Conservation (phyloP, 2,888 invertebrate species). For the Drosophila mulleri region DNA sequence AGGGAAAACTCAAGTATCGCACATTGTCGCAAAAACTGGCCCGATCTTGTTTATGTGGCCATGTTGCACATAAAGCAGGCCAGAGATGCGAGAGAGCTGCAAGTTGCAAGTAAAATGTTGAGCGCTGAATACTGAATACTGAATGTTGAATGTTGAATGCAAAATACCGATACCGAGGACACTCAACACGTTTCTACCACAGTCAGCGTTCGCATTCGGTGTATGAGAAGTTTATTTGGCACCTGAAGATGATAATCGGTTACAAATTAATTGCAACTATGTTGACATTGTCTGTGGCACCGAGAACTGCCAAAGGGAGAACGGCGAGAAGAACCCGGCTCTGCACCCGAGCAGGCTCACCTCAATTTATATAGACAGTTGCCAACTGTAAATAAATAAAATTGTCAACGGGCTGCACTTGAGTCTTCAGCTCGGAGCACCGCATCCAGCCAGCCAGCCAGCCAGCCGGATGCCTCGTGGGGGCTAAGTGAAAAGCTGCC, state of each 20-base stretch:
- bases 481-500: slow-evolving; percentile 50
- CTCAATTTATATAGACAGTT: slow-evolving; percentile 79
- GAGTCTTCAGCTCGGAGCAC: slow-evolving; percentile 31
- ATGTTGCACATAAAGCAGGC: slow-evolving; percentile 79
- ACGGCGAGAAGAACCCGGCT: slow-evolving; percentile 9
- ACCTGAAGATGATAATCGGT: slow-evolving; percentile 85
- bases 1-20: slow-evolving; percentile 52
- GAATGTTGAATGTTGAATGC: slow-evolving; percentile 59
- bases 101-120: slow-evolving; percentile 27
- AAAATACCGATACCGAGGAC: slow-evolving; percentile 71
- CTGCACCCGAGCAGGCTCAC: slow-evolving; percentile 28
- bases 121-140: slow-evolving; percentile 30
- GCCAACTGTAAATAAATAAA: slow-evolving; percentile 82
- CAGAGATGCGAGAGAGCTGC: slow-evolving; percentile 27
- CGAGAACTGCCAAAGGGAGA: slow-evolving; percentile 10
- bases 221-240: slow-evolving; percentile 84
- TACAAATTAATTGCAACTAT: slow-evolving; percentile 85
- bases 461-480: slow-evolving; percentile 22
- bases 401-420: slow-evolving; percentile 77
- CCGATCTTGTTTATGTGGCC: slow-evolving; percentile 76
- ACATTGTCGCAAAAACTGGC: slow-evolving; percentile 51
- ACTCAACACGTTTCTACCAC: slow-evolving; percentile 70
- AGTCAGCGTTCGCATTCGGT: slow-evolving; percentile 39
- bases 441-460: background rate
- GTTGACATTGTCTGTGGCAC: slow-evolving; percentile 67